A percentile compares a stretch with the other conserved stretches of the same genome.
These are phyloP conservation scores for Hedychridium roseum DNA, from an alignment of 2,888 invertebrate species.

Conservation along the genomic window DNA sequence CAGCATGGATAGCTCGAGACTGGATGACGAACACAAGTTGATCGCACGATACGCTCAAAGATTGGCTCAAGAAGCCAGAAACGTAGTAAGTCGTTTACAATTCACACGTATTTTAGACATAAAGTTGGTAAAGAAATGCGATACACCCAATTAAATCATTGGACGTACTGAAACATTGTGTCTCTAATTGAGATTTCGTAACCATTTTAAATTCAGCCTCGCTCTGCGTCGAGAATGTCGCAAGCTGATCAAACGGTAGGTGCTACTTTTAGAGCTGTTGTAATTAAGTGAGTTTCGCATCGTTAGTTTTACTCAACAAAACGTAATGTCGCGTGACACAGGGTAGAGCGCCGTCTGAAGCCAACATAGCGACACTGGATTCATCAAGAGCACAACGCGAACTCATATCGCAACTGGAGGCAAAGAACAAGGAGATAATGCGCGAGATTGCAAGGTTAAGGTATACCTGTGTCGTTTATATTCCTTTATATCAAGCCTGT, in stretches of 20 bases:
- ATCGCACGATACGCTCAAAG: slow-evolving; percentile 97
- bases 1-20: slow-evolving; percentile 59
- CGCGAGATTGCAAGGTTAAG: slow-evolving; percentile 89
- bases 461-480: slow-evolving; percentile 66
- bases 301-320: neutral
- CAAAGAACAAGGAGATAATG: slow-evolving; percentile 96
- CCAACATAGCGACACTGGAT: slow-evolving; percentile 78
- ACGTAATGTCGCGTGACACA: slow-evolving; percentile 42
- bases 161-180: too few relatives aligned
- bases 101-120: too few relatives aligned
- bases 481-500: slow-evolving; percentile 60
- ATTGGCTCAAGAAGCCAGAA: slow-evolving; percentile 89
- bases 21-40: slow-evolving; percentile 93
- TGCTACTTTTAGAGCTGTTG: too few relatives aligned
- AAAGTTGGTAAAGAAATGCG: too few relatives aligned
- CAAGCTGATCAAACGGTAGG: slow-evolving; percentile 60
- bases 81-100: slow-evolving; percentile 66
- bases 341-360: slow-evolving; percentile 77
- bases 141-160: slow-evolving; percentile 23
- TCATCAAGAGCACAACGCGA: slow-evolving; percentile 90
- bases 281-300: slow-evolving; percentile 1
- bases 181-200: slow-evolving; percentile 31
- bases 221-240: slow-evolving; percentile 57
- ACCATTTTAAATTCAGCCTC: slow-evolving; percentile 48
- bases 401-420: slow-evolving; percentile 89